These are phyloP conservation scores for Pagrus major DNA, from an alignment of 2,113 vertebrate species.

Conservation along the genomic window DNA sequence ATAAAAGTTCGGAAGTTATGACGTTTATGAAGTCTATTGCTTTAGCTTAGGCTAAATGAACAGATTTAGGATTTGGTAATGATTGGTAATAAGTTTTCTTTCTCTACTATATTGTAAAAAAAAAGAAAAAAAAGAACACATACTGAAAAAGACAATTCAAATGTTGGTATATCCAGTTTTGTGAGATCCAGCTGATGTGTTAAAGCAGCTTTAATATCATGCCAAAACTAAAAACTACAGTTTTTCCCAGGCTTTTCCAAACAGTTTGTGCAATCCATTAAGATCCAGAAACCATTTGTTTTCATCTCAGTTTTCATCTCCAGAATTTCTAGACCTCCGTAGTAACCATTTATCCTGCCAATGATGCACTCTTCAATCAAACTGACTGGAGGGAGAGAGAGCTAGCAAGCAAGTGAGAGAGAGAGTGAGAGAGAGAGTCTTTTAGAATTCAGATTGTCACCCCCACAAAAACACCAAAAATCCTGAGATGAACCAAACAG, in stretches of 20 bases:
- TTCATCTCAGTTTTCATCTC: slow-evolving; percentile 11
- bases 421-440: background rate
- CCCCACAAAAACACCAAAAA: background rate
- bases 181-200: background rate
- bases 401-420: slow-evolving; percentile 1
- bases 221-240: background rate
- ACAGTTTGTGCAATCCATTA: slow-evolving; percentile 10
- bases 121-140: too few relatives aligned
- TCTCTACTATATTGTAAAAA: background rate
- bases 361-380: background rate
- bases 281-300: background rate
- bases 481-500: slow-evolving; percentile 23
- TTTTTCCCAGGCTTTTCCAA: background rate
- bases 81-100: background rate
- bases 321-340: background rate
- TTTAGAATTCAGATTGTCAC: background rate
- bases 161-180: too few relatives aligned
- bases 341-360: background rate
- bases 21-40: background rate
- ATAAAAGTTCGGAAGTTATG: background rate
- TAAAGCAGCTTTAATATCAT: background rate
- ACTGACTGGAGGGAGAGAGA: background rate
- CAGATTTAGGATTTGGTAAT: background rate
- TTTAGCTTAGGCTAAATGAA: background rate
- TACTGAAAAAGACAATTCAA: too few relatives aligned